Base-by-base conservation (phyloP, 2,113 vertebrate genomes). In the Notiomystis cincta region DNA sequence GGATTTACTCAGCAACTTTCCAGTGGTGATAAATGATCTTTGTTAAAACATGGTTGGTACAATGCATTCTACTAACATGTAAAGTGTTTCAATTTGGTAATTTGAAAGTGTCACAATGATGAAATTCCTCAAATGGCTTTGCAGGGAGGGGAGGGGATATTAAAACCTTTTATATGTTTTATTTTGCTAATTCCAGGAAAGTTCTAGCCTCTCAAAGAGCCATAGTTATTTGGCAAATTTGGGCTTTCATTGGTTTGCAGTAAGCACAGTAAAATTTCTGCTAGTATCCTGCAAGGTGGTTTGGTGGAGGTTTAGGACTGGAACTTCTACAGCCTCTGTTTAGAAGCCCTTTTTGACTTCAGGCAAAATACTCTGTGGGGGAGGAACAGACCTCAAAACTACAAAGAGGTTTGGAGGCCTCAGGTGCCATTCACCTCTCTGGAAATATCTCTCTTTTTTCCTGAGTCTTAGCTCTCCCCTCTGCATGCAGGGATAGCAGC, bases 1-100 rank as follows among this genome's bases (percentile, higher is more conserved):
- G 93, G 87, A 95, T 97, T 96, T 95, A 87, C 93, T 93, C 86
- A 95, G 96, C 58, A 81, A 90, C 77, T 96, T 97, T 95, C 60
- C 86, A 82, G 87, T 23, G 4, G 83, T 90, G 95, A 90, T 95
- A 81, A 95, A 93, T 87, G 67, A 85, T 95, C 91, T 92, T 95
- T 89, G 73, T 80, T 93, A 97, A 95, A 93, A 77, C 56, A 10
- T 24, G 64, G 64, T 37, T 5, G 42, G 40, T 90, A 80, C 77
- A 76, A 82, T 93, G 84, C 66, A 92, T 96, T 97, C 96, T 96
- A 90, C 86, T 87, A 95, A 94, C 65, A 90, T 88, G 72, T 88
- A 80, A 95, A 90, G 56, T 67, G 54, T 96, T 97, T 87, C 60
- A 88, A 1, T 91, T 90, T 87, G 38, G n/a, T 90, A 64, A 95